These are phyloP conservation scores for Cistogaster globosa DNA, from an alignment of 2,888 invertebrate species.

Conservation along the genomic window DNA sequence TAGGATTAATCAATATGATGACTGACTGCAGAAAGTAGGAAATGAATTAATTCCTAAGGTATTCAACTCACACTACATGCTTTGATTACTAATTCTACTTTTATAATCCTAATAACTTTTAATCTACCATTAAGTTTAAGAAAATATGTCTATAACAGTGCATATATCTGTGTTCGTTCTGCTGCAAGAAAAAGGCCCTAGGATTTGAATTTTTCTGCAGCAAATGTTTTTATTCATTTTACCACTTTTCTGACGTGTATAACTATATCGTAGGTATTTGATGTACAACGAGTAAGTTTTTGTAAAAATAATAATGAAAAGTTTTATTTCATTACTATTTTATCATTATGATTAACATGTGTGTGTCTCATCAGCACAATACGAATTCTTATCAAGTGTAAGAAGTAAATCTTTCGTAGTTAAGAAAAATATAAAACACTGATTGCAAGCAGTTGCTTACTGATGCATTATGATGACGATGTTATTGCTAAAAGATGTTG, in stretches of 20 bases:
- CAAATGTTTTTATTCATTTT: not conserved
- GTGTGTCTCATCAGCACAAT: slow-evolving; percentile 12
- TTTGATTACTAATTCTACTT: slow-evolving; percentile 32
- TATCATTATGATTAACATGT: slow-evolving; percentile 33
- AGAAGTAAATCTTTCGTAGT: slow-evolving; percentile 11
- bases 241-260: too few relatives aligned
- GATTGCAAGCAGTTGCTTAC: slow-evolving; percentile 14
- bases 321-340: slow-evolving; percentile 40
- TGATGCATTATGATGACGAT: too few relatives aligned
- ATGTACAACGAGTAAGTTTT: not conserved
- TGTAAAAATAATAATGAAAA: slow-evolving; percentile 23
- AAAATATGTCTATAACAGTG: slow-evolving; percentile 13
- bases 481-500: slow-evolving; percentile 34
- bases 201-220: slow-evolving; percentile 1
- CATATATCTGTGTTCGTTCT: not conserved
- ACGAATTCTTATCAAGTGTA: slow-evolving; percentile 7
- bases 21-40: slow-evolving; percentile 26
- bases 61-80: slow-evolving; percentile 20
- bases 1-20: slow-evolving; percentile 14
- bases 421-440: not conserved
- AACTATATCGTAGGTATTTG: not conserved
- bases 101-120: slow-evolving; percentile 28
- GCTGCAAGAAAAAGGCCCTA: slow-evolving; percentile 16
- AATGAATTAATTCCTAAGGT: not conserved
- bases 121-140: slow-evolving; percentile 35